phyloP scores from a whole-genome alignment of 2,113 vertebrate species.

The Clinocottus analis region DNA sequence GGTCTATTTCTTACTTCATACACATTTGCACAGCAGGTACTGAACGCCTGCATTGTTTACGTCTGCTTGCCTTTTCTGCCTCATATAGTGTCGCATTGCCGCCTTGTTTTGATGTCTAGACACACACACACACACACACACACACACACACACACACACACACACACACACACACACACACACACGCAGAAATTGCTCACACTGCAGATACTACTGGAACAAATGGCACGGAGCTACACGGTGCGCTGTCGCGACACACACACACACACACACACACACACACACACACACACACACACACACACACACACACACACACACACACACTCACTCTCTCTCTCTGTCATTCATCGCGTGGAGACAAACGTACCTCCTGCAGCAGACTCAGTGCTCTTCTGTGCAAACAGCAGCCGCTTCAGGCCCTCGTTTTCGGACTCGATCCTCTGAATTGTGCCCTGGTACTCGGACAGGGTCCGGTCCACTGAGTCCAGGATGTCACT shows the following conservation, averaged over 20 bases:
- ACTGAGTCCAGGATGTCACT: constrained; percentile 82
- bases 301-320: neutral
- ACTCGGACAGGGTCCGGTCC: constrained; percentile 78
- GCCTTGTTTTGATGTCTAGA: neutral
- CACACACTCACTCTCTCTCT: neutral
- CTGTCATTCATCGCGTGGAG: neutral
- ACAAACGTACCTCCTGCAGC: constrained; percentile 40
- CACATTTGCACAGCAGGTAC: neutral
- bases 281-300: no score
- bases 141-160: no score
- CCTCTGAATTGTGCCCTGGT: constrained; percentile 73
- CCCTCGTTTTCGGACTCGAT: constrained; percentile 80
- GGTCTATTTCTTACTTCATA: neutral
- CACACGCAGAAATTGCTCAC: neutral
- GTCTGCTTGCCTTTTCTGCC: neutral
- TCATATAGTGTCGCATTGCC: no score
- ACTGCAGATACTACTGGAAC: neutral
- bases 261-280: neutral
- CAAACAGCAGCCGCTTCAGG: constrained; percentile 72
- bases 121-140: no score
- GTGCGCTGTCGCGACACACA: neutral
- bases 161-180: no score
- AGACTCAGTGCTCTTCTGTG: constrained; percentile 44
- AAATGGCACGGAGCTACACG: constrained; percentile 14
- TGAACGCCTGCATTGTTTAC: neutral